Conservation (phyloP, 2,797 vertebrate genomes). For the Phrynocephalus guinanensis region DNA sequence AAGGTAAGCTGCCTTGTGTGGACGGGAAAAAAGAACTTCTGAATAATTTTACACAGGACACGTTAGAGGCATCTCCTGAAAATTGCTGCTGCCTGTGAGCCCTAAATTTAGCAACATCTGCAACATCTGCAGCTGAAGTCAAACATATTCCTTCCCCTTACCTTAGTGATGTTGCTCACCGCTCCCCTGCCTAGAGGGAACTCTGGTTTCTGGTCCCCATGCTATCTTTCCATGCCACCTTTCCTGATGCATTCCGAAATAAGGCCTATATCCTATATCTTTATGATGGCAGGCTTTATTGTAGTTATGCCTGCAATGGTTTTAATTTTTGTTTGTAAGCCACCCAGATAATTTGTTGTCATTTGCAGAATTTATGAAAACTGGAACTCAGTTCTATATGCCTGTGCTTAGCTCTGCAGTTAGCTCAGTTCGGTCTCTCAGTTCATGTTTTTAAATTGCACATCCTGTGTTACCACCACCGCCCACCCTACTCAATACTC, state of each 20-base stretch:
- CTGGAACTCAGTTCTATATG: background rate
- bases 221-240: too few species aligned
- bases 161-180: too few species aligned
- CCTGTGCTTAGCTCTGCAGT: background rate
- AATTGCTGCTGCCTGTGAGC: background rate
- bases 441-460: too few species aligned
- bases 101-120: background rate
- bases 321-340: background rate
- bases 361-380: background rate
- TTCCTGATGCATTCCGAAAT: background rate
- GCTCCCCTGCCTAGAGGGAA: background rate
- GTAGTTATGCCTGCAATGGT: background rate
- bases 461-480: too few species aligned
- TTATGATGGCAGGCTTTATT: background rate
- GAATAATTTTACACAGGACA: background rate
- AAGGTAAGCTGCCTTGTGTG: slow-evolving; percentile 77
- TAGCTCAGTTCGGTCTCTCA: too few species aligned
- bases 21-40: background rate
- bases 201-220: background rate
- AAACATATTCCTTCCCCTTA: background rate
- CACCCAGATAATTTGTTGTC: background rate
- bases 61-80: background rate
- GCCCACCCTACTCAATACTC: too few species aligned
- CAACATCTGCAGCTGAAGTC: background rate
- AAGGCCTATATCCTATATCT: too few species aligned